Conservation (phyloP, 2,113 vertebrate species). For the Phylloscopus whistleri region DNA sequence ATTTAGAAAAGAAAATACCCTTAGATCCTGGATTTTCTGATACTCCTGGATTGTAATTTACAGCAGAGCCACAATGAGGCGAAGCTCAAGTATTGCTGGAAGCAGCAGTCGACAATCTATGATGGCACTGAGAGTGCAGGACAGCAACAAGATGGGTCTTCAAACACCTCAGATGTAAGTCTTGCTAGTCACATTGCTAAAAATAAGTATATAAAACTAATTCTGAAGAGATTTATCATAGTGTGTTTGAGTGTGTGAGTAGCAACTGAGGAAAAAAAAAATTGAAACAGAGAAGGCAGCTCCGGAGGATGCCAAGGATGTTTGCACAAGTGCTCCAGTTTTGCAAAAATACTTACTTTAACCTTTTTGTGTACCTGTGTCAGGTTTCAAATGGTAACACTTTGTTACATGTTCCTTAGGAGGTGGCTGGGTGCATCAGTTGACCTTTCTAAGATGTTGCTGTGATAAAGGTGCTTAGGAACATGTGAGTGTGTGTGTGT, state of each 20-base stretch:
- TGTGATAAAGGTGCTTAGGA: not conserved
- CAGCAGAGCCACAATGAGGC: conserved; percentile 65
- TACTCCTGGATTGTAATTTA: not conserved
- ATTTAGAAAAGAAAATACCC: not conserved
- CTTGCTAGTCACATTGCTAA: not conserved
- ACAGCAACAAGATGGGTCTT: conserved; percentile 83
- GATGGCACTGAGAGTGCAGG: conserved; percentile 83
- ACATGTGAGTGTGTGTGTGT: not conserved
- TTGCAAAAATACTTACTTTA: not conserved
- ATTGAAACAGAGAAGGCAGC: not conserved
- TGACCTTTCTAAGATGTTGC: not conserved
- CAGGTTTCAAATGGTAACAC: not conserved
- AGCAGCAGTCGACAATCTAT: conserved; percentile 77
- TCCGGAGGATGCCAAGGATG: not conserved
- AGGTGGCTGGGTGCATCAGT: not conserved
- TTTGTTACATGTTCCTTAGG: not conserved
- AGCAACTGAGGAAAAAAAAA: not conserved
- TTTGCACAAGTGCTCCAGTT: not conserved
- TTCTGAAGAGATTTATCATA: not conserved
- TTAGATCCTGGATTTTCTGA: not conserved
- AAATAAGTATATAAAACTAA: not conserved
- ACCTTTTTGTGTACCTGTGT: not conserved
- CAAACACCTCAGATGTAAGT: conserved; percentile 88
- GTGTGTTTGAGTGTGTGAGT: not conserved
- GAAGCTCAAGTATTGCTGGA: conserved; percentile 72